Conservation (phyloP, 1,140 invertebrate species). For the Meloidogyne chitwoodi region DNA sequence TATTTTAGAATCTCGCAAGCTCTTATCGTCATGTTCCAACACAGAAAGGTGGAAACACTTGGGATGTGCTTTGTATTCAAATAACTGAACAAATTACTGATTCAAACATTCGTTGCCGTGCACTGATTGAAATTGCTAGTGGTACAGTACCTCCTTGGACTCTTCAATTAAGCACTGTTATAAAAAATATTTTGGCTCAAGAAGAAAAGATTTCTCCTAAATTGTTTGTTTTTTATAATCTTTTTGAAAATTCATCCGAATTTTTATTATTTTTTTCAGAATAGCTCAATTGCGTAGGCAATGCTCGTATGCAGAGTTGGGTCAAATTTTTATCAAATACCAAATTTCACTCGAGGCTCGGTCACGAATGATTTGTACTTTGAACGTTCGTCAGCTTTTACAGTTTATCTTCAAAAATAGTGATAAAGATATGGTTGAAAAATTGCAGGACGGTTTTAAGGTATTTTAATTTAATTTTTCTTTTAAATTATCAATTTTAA, state of each 20-base stretch:
- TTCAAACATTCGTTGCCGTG: slow-evolving; percentile 16
- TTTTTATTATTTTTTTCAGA: neutral
- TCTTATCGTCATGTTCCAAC: neutral
- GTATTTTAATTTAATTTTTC: neutral
- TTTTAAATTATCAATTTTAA: neutral
- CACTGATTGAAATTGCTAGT: slow-evolving; percentile 24
- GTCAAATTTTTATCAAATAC: slow-evolving; percentile 28
- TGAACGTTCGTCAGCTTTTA: neutral
- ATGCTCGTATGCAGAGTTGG: slow-evolving; percentile 20
- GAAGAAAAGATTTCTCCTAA: slow-evolving; percentile 23
- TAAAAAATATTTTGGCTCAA: slow-evolving; percentile 6
- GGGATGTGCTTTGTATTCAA: slow-evolving; percentile 24
- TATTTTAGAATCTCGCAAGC: slow-evolving; percentile 18
- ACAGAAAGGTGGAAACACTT: slow-evolving; percentile 13
- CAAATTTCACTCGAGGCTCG: slow-evolving; percentile 14
- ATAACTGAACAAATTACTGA: slow-evolving; percentile 28
- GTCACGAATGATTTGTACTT: slow-evolving; percentile 4
- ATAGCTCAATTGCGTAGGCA: slow-evolving; percentile 7
- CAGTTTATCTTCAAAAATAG: slow-evolving; percentile 31
- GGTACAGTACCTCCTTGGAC: slow-evolving; percentile 24
- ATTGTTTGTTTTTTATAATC: slow-evolving; percentile 6
- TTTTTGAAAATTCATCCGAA: neutral
- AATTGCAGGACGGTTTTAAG: slow-evolving; percentile 23
- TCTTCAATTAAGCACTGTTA: slow-evolving; percentile 11
- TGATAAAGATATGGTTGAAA: neutral